Evolutionary conservation across 2,797 vertebrate genomes (phyloP), one percentile per base, ranked within the genome.

Genomic region (Ficedula albicollis): DNA sequence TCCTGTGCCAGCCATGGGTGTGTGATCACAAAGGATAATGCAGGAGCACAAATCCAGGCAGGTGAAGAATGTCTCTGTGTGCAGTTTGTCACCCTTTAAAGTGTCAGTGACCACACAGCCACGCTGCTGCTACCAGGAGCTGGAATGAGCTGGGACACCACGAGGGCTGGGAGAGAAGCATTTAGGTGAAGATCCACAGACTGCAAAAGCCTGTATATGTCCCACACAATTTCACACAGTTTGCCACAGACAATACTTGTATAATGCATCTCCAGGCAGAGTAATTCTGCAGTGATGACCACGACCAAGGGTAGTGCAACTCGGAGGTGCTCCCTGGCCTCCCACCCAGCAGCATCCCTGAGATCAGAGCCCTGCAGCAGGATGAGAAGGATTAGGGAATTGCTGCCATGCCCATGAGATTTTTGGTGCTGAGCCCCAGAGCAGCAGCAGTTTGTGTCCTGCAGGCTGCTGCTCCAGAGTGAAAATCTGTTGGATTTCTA

Each of bases 171-270:
- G 56, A 32, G 48, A 66, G 48, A 44, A 74, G 22, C 6, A 10
- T 29, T 23, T 16, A 18, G 60, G 54, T 55, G 48, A 44, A 48
- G 22, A 55, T 8, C 23, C 48, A 32, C 16, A 27, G 54, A 9
- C 18, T 69, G n/a, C 36, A 30, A 72, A 59, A 62, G 2, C 30
- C 29, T 3, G 0, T 8, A 4, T 4, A 0, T 1, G 7, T 32
- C 34, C 34, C 43, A 44, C 26, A 11, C 4, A 25, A 15, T 21
- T 30, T 51, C 54, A 34, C 22, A 10, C 0, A 1, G 4, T 44
- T 87, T 88, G 46, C 34, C 49, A 25, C 43, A 27, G 12, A 13
- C 67, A n/a, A 12, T 17, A 5, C 10, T 3, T 11, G 3, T 10
- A 6, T 1, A 36, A 17, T 19, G 9, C 29, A 15, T 10, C 7